A percentile compares a stretch with the other conserved stretches of the same genome.
These are phyloP conservation scores for Acronicta alni DNA, from an alignment of 2,888 invertebrate species.

Conservation along the genomic window DNA sequence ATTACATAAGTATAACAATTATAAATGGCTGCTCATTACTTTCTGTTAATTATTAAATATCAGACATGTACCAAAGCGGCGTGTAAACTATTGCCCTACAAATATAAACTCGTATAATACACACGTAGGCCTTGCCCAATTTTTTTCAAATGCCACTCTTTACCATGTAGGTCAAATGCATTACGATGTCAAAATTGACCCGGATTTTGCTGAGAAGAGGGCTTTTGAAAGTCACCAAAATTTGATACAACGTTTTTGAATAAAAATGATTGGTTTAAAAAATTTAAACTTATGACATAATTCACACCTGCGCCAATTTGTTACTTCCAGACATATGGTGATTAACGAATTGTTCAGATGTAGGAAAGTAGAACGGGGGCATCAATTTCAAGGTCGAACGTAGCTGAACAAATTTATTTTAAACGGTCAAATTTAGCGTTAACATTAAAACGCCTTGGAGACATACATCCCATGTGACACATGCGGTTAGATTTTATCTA, in stretches of 20 bases:
- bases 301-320: conserved; percentile 57
- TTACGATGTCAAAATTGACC: conserved; percentile 84
- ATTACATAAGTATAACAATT: conserved; percentile 6
- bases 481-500: conserved; percentile 37
- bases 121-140: conserved; percentile 66
- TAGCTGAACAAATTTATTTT: conserved; percentile 80
- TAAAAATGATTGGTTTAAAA: conserved; percentile 12
- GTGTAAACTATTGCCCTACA: conserved; percentile 50
- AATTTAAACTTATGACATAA: conserved; percentile 38
- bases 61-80: conserved; percentile 31
- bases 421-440: conserved; percentile 71
- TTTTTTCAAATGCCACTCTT: conserved; percentile 77
- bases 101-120: conserved; percentile 53
- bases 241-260: conserved; percentile 33
- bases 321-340: conserved; percentile 71
- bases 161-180: conserved; percentile 84
- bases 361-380: conserved; percentile 86
- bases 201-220: conserved; percentile 68
- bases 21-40: conserved; percentile 7
- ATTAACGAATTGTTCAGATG: conserved; percentile 84
- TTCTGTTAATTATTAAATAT: conserved; percentile 24
- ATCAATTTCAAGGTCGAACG: conserved; percentile 82
- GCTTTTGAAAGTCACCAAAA: conserved; percentile 54
- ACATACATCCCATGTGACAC: conserved; percentile 62
- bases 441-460: conserved; percentile 70